Evolutionary conservation across 2,888 invertebrate species (phyloP).

Genomic region (Chironomus tentans): DNA sequence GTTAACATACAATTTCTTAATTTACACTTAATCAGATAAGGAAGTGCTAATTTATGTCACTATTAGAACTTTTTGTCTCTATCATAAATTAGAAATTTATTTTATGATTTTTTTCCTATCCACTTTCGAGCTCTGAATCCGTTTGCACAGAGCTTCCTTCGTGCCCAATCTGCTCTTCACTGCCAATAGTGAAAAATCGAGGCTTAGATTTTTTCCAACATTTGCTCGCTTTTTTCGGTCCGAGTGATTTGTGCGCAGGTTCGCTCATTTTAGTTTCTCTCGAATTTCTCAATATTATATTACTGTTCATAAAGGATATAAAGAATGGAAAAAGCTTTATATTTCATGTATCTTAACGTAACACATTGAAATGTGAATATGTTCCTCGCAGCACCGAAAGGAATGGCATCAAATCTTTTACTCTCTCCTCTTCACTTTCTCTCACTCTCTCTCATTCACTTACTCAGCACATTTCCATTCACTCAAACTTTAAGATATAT

Average conservation of each 20-base stretch:
- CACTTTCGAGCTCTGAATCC: conserved; percentile 4
- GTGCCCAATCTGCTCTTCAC: conserved; percentile 20
- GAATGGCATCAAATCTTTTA: no score
- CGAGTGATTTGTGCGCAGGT: background rate
- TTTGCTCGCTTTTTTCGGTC: conserved; percentile 2
- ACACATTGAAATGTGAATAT: no score
- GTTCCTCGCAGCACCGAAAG: no score
- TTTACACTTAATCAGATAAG: background rate
- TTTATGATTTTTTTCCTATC: background rate
- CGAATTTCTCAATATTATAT: background rate
- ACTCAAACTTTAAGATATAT: background rate
- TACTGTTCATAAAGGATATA: no score
- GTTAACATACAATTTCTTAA: conserved; percentile 17
- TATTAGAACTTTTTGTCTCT: background rate
- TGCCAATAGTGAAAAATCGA: conserved; percentile 14
- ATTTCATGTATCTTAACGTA: no score
- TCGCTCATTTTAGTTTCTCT: background rate
- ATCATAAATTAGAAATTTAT: background rate
- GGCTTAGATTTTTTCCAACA: conserved; percentile 14
- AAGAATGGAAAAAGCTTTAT: no score
- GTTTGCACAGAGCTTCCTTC: conserved; percentile 11
- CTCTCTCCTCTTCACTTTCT: no score
- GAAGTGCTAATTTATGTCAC: background rate
- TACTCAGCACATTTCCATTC: background rate
- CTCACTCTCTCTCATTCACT: background rate